Evolutionary conservation across 2,113 vertebrate genomes (phyloP).

Genomic region (Anolis carolinensis): DNA sequence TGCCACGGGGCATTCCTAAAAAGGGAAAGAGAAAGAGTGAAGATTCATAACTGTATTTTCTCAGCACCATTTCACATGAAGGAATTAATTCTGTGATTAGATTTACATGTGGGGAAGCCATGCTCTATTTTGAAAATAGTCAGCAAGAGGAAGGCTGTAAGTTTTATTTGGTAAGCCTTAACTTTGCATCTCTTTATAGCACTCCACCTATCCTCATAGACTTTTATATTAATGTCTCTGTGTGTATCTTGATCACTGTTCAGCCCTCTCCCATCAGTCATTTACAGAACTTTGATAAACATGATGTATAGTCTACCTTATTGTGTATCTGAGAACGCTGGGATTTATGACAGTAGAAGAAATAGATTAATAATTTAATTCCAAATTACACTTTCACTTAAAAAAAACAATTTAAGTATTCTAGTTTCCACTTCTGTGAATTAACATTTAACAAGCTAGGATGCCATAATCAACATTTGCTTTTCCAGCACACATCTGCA

Average conservation of each 20-base stretch:
- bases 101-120: neutral
- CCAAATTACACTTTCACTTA: neutral
- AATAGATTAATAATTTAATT: neutral
- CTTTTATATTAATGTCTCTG: neutral
- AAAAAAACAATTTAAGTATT: neutral
- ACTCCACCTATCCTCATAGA: neutral
- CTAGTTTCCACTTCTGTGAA: neutral
- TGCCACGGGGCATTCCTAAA: slow-evolving; percentile 94
- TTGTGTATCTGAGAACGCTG: neutral
- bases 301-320: neutral
- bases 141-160: neutral
- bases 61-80: neutral
- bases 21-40: neutral
- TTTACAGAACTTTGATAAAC: neutral
- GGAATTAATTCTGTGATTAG: neutral
- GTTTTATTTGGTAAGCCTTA: neutral
- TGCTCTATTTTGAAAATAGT: neutral
- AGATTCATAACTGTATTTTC: slow-evolving; percentile 3
- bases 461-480: neutral
- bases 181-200: neutral
- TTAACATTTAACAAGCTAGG: neutral
- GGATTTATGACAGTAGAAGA: neutral
- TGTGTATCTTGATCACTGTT: neutral
- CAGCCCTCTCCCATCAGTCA: neutral
- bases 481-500: neutral